Conservation (phyloP, 2,888 invertebrate genomes). For the Salticus scenicus region DNA sequence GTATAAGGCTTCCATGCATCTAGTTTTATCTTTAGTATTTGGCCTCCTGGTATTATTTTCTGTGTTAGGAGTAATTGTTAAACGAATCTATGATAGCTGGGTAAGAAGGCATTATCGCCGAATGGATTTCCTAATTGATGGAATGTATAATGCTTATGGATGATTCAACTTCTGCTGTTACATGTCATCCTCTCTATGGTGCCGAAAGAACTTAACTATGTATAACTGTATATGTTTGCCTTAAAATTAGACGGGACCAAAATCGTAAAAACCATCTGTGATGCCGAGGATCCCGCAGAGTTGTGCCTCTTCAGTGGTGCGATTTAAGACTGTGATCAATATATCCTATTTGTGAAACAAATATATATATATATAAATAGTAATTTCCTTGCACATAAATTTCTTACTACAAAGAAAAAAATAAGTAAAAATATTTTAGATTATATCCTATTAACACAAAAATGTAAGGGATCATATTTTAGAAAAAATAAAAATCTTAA, state of each 20-base stretch:
- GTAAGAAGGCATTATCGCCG: slow-evolving; percentile 88
- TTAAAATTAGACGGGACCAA: slow-evolving; percentile 14
- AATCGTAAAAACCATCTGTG: neutral
- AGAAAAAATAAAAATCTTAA: neutral
- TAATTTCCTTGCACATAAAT: neutral
- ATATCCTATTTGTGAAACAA: neutral
- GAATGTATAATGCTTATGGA: slow-evolving; percentile 81
- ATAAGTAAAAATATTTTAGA: neutral
- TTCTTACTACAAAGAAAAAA: neutral
- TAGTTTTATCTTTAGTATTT: slow-evolving; percentile 83
- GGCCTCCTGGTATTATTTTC: slow-evolving; percentile 69
- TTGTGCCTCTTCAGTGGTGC: slow-evolving; percentile 11
- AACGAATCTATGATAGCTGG: slow-evolving; percentile 88
- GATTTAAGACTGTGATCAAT: slow-evolving; percentile 2
- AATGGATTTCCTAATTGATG: slow-evolving; percentile 92
- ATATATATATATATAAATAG: neutral
- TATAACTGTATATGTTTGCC: neutral
- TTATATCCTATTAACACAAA: neutral
- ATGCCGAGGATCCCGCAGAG: neutral
- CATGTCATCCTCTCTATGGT: neutral
- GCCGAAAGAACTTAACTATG: neutral
- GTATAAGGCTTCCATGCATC: slow-evolving; percentile 79
- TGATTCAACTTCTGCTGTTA: neutral
- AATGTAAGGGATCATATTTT: neutral
- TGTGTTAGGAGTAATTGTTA: slow-evolving; percentile 78